Evolutionary conservation across 1,140 invertebrate genomes (phyloP).

Genomic region (Ips nitidus): DNA sequence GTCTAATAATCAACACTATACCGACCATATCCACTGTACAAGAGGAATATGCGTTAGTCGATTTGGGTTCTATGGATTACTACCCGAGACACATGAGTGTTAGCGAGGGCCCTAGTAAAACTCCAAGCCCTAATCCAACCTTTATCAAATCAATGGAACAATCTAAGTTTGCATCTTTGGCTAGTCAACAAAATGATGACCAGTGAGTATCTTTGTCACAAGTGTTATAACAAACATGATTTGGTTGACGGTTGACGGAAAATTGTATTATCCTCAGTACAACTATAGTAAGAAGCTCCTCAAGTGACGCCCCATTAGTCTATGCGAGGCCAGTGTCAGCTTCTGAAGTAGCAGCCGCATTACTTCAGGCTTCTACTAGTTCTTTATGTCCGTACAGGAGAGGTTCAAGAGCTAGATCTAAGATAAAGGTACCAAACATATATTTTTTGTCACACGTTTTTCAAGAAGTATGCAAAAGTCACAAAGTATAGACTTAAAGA

Average conservation of each 20-base stretch:
- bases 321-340: constrained; percentile 57
- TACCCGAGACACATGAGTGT: constrained; percentile 32
- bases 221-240: constrained; percentile 1
- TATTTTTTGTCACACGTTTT: no score
- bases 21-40: constrained; percentile 30
- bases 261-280: neutral
- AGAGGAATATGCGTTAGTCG: constrained; percentile 38
- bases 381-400: constrained; percentile 52
- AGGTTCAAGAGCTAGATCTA: constrained; percentile 11
- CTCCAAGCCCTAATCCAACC: constrained; percentile 46
- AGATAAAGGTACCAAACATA: constrained; percentile 18
- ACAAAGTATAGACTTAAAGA: no score
- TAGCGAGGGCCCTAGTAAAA: constrained; percentile 38
- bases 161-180: constrained; percentile 48
- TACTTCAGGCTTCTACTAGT: constrained; percentile 59
- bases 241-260: neutral
- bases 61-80: constrained; percentile 37
- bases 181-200: constrained; percentile 34
- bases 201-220: constrained; percentile 11
- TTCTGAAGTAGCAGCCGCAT: constrained; percentile 57
- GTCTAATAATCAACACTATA: constrained; percentile 41
- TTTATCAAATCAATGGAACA: constrained; percentile 51
- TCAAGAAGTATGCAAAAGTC: no score
- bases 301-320: constrained; percentile 50
- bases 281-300: constrained; percentile 54